Percentiles rank a stretch among this genome's conserved stretches.
These are phyloP conservation scores for Drosophila rellima DNA, from an alignment of 2,888 invertebrate genomes.

Conservation along the genomic window DNA sequence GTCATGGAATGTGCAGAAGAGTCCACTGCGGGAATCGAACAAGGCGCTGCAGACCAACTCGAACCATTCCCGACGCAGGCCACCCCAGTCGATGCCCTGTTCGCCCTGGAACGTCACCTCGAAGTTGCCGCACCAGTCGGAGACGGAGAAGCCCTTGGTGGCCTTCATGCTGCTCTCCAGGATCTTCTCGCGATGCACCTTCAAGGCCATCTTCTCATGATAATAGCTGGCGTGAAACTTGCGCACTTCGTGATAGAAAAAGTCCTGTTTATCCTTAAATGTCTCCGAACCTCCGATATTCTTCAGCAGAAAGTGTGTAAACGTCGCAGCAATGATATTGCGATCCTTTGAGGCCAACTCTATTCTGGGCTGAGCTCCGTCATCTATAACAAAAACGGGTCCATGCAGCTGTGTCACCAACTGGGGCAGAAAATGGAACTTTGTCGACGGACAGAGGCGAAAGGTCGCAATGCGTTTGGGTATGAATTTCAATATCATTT, in stretches of 20 bases:
- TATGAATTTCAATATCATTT: slow-evolving; percentile 96
- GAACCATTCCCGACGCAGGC: slow-evolving; percentile 97
- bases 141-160: slow-evolving; percentile 93
- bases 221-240: slow-evolving; percentile 94
- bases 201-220: slow-evolving; percentile 93
- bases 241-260: slow-evolving; percentile 93
- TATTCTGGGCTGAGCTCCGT: slow-evolving; percentile 95
- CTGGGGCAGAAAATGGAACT: slow-evolving; percentile 89
- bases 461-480: slow-evolving; percentile 96
- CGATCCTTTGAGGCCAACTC: slow-evolving; percentile 93
- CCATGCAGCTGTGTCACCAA: slow-evolving; percentile 86
- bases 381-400: slow-evolving; percentile 92
- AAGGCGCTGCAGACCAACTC: slow-evolving; percentile 94
- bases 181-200: slow-evolving; percentile 92
- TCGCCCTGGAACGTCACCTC: slow-evolving; percentile 97
- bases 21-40: slow-evolving; percentile 93
- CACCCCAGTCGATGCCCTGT: slow-evolving; percentile 98
- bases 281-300: slow-evolving; percentile 98
- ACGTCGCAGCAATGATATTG: slow-evolving; percentile 96
- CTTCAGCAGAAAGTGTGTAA: slow-evolving; percentile 95
- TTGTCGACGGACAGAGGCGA: slow-evolving; percentile 96
- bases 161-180: slow-evolving; percentile 94
- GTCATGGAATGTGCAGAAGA: slow-evolving; percentile 95
- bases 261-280: slow-evolving; percentile 93
- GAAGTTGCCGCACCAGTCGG: slow-evolving; percentile 97